Base-by-base conservation (phyloP, 2,797 vertebrate genomes). In the Eupleurogrammus muticus region DNA sequence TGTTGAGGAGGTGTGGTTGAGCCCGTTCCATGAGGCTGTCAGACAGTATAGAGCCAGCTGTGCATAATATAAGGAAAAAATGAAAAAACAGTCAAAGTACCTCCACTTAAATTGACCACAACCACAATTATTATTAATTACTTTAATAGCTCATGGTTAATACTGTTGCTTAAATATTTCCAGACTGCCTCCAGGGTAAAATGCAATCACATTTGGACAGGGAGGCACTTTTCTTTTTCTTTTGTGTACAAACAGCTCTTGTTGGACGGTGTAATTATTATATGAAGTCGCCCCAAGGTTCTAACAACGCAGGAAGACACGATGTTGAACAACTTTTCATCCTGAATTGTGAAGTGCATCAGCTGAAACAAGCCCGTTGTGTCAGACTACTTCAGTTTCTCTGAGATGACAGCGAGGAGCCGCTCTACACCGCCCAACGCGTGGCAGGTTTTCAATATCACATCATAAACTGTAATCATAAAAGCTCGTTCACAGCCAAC, bases 71-170 rank as follows among this genome's bases (percentile, higher is more conserved):
- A 49, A 64, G 70, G 58, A 81, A 50, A 40, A 56, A 71, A 72
- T 59, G 21, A 68, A 68, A 38, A 40, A n/a, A n/a, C n/a, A 82
- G 38, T 57, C 36, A 49, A 77, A 70, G 51, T 78, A 53, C 42
- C 20, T 54, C 61, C 23, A 55, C 66, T 77, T 80, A 78, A 81
- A 83, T 40, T 67, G 56, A 63, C 66, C 68, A 70, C 75, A 82
- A 56, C 58, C 56, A 73, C 77, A 77, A 85, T 89, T 86, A 83
- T 74, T 77, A 84, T 85, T 80, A 82, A 87, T 83, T 83, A 79
- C 66, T 84, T 74, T 87, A 90, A 89, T 86, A 55, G 72, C 52
- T 59, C 11, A 35, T 49, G 53, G 66, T 82, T 82, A 76, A 80
- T 82, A 70, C 62, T 57, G 54, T 64, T 73, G 70, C 78, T 76